These are phyloP conservation scores for Artemisiospiza belli DNA, from an alignment of 2,113 vertebrate genomes.

Conservation along the genomic window DNA sequence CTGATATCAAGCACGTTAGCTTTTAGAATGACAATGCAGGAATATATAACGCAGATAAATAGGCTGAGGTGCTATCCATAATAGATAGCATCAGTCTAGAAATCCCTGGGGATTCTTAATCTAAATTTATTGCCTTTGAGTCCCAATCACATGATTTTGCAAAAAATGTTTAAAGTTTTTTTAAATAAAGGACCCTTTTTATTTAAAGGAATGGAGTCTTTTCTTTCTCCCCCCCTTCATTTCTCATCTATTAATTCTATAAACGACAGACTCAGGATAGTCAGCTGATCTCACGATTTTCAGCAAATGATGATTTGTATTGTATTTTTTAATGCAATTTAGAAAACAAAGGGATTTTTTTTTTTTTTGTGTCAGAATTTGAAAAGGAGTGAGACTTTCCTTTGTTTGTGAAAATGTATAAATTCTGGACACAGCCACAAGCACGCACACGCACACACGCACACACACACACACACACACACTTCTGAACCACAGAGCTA, in stretches of 20 bases:
- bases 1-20: background rate
- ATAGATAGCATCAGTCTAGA: background rate
- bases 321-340: background rate
- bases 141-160: background rate
- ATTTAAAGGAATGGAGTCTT: background rate
- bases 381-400: background rate
- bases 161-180: background rate
- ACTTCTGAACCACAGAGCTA: background rate
- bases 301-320: background rate
- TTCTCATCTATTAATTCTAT: background rate
- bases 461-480: background rate
- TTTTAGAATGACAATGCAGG: background rate
- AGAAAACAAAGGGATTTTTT: background rate
- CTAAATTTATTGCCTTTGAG: slow-evolving; percentile 42
- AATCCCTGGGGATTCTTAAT: background rate
- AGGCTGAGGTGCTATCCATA: background rate
- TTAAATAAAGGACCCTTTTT: background rate
- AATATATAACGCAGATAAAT: background rate
- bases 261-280: fast-evolving
- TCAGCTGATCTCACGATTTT: background rate
- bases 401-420: background rate
- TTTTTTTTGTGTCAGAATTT: background rate
- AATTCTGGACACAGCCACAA: background rate
- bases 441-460: background rate
- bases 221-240: fast-evolving